Evolutionary conservation across 2,113 vertebrate genomes (phyloP).

Genomic region (Lagopus leucura): DNA sequence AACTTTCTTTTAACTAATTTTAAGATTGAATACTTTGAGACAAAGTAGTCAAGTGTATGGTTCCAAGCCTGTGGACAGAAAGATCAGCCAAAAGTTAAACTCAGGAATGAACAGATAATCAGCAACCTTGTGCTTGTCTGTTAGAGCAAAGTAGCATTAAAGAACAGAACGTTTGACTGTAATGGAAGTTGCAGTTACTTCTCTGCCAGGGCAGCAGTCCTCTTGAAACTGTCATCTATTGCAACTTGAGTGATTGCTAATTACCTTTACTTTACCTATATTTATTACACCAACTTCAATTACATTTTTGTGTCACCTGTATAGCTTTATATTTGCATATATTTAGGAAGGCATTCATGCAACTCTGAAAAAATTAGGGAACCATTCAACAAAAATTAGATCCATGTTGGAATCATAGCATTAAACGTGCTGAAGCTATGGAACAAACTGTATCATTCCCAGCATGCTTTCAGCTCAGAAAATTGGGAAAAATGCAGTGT

Average conservation of each 20-base stretch:
- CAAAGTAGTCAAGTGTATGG: fast-evolving
- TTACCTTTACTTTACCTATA: too few species aligned
- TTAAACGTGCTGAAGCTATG: not conserved
- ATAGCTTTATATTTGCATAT: not conserved
- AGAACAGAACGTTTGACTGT: not conserved
- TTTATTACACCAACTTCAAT: not conserved
- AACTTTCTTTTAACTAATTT: not conserved
- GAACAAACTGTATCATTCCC: not conserved
- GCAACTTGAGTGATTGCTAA: constrained; percentile 45
- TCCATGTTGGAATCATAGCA: not conserved
- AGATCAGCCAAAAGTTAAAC: constrained; percentile 1
- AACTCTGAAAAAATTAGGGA: not conserved
- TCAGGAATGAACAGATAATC: not conserved
- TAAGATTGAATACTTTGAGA: not conserved
- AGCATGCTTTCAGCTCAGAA: not conserved
- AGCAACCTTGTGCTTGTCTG: constrained; percentile 8
- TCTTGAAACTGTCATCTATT: constrained; percentile 36
- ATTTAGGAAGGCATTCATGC: not conserved
- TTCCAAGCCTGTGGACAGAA: not conserved
- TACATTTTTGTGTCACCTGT: constrained; percentile 43
- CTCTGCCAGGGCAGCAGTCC: constrained; percentile 16
- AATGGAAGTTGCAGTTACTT: not conserved
- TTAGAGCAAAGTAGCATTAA: constrained; percentile 14
- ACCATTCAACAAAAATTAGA: not conserved
- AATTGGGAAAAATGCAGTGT: not conserved